Evolutionary conservation across 2,797 vertebrate species (phyloP), one percentile per base, ranked within the genome.

Genomic region (Paguma larvata): DNA sequence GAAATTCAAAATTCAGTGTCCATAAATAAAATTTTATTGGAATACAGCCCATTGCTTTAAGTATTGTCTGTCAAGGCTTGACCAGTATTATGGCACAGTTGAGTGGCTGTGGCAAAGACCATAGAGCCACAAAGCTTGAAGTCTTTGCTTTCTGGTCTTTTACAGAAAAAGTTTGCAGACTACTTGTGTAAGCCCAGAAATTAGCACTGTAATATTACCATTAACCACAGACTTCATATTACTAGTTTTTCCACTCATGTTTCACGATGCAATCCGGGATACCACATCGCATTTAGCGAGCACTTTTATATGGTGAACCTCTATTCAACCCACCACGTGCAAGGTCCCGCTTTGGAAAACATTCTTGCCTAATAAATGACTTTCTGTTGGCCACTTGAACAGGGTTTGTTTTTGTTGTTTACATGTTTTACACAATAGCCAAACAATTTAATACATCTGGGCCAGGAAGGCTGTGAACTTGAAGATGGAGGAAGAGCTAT

Each of bases 351-450:
- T 96, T 83, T 72, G 73, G 65, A 94, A 97, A 97, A 73, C 27
- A 93, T 84, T 92, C 85, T 83, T 44, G 75, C 67, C 70, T 85
- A 77, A 97, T 78, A 90, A 95, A 96, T 92, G 82, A 62, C 77
- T 87, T 94, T 98, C 97, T 97, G 97, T 95, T 95, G 96, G 94
- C 85, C 88, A 84, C 97, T 97, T 92, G 82, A 97, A 86, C 83
- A 9, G 77, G 70, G 44, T 89, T 92, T 97, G 95, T 91, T 97
- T 97, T 97, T 92, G 91, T 89, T 96, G 94, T 82, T 95, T 94
- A 92, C 92, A 92, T 56, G 70, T 85, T 97, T 96, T 72, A 95
- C 90, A 98, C 97, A 98, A 97, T 94, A 93, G 89, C 41, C 94
- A 94, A 80, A 88, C 96, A 89, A 86, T 83, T 78, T 92, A 91